Percentiles rank a stretch among this genome's conserved stretches.
phyloP scores from a whole-genome alignment of 2,888 invertebrate species.

The Autographa pulchrina region DNA sequence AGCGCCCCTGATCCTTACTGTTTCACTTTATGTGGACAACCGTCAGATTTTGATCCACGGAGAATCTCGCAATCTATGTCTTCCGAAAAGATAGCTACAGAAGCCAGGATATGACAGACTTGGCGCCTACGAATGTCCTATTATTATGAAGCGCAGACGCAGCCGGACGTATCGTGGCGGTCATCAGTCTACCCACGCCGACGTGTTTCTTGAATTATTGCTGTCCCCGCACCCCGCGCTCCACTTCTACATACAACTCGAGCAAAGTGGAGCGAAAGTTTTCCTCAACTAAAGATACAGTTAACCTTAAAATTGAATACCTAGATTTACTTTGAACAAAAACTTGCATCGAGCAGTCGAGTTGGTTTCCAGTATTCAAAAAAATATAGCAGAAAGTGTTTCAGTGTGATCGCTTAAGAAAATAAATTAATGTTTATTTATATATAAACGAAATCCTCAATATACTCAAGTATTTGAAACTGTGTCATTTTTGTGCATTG shows the following conservation, averaged over 20 bases:
- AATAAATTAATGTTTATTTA: no score
- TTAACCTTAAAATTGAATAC: slow-evolving; percentile 60
- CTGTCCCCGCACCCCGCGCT: slow-evolving; percentile 49
- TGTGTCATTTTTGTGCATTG: background rate
- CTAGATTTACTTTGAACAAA: slow-evolving; percentile 20
- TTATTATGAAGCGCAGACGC: slow-evolving; percentile 10
- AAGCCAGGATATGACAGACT: background rate
- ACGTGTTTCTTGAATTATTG: slow-evolving; percentile 59
- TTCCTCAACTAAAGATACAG: slow-evolving; percentile 57
- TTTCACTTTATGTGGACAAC: no score
- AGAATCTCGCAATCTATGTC: no score
- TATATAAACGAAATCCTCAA: no score
- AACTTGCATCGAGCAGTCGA: background rate
- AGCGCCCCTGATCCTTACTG: no score
- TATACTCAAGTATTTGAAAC: no score
- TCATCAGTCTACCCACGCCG: slow-evolving; percentile 53
- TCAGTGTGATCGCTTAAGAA: background rate
- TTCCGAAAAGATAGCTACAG: background rate
- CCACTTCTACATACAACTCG: slow-evolving; percentile 64
- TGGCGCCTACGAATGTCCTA: background rate
- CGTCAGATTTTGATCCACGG: no score
- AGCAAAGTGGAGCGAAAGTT: slow-evolving; percentile 64
- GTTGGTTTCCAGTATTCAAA: background rate
- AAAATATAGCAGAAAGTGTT: background rate
- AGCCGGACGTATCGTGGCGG: slow-evolving; percentile 34